A percentile compares a stretch with the other conserved stretches of the same genome.
Conservation (phyloP, 1,140 invertebrate genomes). For the Drosophila chauvacae region DNA sequence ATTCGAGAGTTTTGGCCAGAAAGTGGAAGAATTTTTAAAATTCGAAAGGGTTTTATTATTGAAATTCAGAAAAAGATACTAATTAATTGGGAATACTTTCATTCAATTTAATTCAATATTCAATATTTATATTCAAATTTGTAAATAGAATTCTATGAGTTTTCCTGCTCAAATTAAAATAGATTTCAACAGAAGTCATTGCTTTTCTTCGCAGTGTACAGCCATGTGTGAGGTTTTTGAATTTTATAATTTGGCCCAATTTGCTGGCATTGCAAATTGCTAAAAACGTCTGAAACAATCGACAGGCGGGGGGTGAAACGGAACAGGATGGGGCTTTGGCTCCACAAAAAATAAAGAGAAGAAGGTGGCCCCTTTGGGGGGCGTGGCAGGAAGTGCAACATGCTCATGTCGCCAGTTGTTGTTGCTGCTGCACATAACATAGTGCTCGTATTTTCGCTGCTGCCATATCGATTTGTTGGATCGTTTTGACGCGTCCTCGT, state of each 20-base stretch:
- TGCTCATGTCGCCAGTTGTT: constrained; percentile 65
- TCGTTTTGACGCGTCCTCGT: constrained; percentile 80
- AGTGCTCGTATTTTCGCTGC: constrained; percentile 20
- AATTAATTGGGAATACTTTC: too few relatives aligned
- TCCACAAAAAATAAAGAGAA: neutral
- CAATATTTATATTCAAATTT: neutral
- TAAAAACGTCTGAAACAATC: constrained; percentile 70
- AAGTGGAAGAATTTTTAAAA: neutral
- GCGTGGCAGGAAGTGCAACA: constrained; percentile 75
- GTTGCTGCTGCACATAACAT: neutral
- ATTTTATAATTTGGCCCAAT: constrained; percentile 79
- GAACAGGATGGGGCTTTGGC: neutral
- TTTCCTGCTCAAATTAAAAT: neutral
- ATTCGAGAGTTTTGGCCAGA: neutral
- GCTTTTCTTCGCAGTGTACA: neutral
- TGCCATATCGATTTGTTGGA: constrained; percentile 64
- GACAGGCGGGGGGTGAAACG: constrained; percentile 44
- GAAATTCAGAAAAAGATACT: neutral
- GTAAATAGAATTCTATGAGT: neutral
- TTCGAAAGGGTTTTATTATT: neutral
- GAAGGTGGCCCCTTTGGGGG: neutral
- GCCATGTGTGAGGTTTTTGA: constrained; percentile 31
- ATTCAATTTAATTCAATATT: too few relatives aligned
- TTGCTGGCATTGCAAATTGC: constrained; percentile 81
- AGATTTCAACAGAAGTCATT: neutral